Evolutionary conservation across 2,113 vertebrate genomes (phyloP), one percentile per base, ranked within the genome.

Genomic region (Dolichotis patagonum): DNA sequence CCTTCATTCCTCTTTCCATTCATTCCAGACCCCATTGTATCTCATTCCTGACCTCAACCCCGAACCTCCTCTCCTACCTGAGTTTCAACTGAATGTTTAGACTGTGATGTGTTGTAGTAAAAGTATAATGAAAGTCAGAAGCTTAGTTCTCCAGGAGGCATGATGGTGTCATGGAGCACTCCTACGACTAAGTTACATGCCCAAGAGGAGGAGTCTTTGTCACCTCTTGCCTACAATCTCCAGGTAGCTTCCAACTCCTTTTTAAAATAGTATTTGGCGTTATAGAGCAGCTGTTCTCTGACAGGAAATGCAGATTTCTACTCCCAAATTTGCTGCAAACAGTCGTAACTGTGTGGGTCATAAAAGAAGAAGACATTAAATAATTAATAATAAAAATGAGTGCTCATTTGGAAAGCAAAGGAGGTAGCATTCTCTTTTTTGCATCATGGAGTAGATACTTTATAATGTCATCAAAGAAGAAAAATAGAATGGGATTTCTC

Each of bases 391-490:
- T 90, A 30, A 96, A 95, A 85, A 56, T 94, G 75, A 93, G 60
- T 89, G 65, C 19, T 94, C 63, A 80, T 93, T 94, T 85, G 52
- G 71, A 95, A 97, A 90, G 75, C 28, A 95, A 92, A 96, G 82
- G 32, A 93, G 24, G 60, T 46, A 83, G 17, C 41, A 22, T 58
- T 91, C 7, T 11, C 56, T 86, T 46, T 93, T 90, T 58, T 81
- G 43, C n/a, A 73, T 41, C 78, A 54, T 49, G 52, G 20, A 78
- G 28, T 56, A 94, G 71, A 73, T 94, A 84, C 88, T 41, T 71
- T 95, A 32, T 11, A 82, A 88, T 38, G 5, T 83, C 54, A 32
- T 83, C 58, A 90, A 87, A 90, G 28, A 85, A 91, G 43, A 78
- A 3, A 88, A 78, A 24, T 46, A 11, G 28, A 54, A 24, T 80